These are phyloP conservation scores for Lethrus apterus DNA, from an alignment of 1,140 invertebrate genomes.

Conservation along the genomic window DNA sequence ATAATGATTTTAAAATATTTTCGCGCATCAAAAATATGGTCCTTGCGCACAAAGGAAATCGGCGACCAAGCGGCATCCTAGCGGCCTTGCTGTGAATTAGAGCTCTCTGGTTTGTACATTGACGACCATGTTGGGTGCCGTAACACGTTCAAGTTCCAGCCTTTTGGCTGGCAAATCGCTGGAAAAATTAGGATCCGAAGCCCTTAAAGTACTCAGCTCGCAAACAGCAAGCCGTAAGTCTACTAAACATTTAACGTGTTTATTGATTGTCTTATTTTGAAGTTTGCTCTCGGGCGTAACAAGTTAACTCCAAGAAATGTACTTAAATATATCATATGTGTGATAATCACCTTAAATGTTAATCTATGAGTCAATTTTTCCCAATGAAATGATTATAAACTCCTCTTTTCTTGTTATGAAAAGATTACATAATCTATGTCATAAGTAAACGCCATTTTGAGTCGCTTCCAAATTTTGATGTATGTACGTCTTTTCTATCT, in stretches of 20 bases:
- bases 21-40: neutral
- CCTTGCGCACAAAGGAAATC: constrained; percentile 9
- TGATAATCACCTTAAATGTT: no score
- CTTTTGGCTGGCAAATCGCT: constrained; percentile 39
- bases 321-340: no score
- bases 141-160: constrained; percentile 36
- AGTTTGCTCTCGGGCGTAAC: no score
- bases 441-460: constrained; percentile 12
- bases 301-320: no score
- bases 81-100: constrained; percentile 5
- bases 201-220: constrained; percentile 26
- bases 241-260: no score
- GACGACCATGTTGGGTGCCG: constrained; percentile 40
- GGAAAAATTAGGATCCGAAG: constrained; percentile 37
- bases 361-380: no score
- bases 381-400: no score
- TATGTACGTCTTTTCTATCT: neutral
- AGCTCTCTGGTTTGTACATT: constrained; percentile 2
- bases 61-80: constrained; percentile 6
- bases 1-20: constrained; percentile 6
- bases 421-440: constrained; percentile 5
- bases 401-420: no score
- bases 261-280: no score
- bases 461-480: neutral
- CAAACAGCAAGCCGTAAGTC: constrained; percentile 7